Base-by-base conservation (phyloP, 2,797 vertebrate species). In the Coranthus polyacanthus region DNA sequence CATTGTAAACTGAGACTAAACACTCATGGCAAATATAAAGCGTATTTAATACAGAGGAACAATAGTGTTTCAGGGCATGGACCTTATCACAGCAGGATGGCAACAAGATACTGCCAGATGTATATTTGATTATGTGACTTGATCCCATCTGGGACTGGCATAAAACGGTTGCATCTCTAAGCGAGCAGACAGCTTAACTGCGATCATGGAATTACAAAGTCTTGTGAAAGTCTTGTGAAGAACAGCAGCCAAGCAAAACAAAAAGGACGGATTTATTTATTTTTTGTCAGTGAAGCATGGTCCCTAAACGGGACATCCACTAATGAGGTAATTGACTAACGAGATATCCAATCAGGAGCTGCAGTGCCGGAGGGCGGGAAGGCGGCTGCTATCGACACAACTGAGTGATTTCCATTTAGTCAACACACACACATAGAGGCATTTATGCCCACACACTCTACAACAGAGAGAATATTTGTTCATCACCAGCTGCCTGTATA, bases 251-350 rank as follows among this genome's bases (percentile, higher is more conserved):
- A 34, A 58, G 69, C 37, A 55, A 56, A 59, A 67, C 60, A 77
- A 58, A 58, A 69, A 54, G 41, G 49, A 78, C 3, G 3, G n/a
- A 57, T 75, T 71, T 71, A 57, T 64, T 68, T 68, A 24, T 69
- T 57, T 73, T 70, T 69, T 56, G 56, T 59, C 59, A 65, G 54
- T 15, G 29, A 53, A 68, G 62, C 64, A 24, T 16, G 16, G 55
- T 46, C 64, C 55, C 75, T 74, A 66, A 57, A 75, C 13, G 64
- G 75, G 72, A 76, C 67, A 80, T 38, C 50, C 38, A 38, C 72
- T 84, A 84, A 90, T 83, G 81, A 89, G 86, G 58, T 88, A 90
- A 88, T 79, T 81, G 85, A 87, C 79, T 88, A 83, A 88, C 29
- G 46, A 85, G 81, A 75, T 88, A 86, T 88, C 85, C 87, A 89